Base-by-base conservation (phyloP, 1,140 invertebrate genomes). In the Parapsyche elsis region DNA sequence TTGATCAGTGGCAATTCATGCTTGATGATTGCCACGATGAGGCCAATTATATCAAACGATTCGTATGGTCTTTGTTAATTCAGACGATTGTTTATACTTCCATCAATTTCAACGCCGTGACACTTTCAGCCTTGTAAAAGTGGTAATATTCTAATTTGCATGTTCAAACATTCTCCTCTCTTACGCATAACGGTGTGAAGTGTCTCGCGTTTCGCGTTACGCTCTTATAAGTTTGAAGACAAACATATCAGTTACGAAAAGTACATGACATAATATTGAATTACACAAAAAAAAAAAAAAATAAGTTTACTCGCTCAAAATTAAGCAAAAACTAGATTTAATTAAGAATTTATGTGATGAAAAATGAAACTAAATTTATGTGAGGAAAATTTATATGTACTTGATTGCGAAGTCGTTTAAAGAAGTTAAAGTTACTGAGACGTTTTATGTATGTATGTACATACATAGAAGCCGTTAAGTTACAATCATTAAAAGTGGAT, bases 1-100 rank as follows among this genome's bases (percentile, higher is more conserved):
- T 4, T 38, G 30, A 38, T 38, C 30, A 38, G 30, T 38, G 30
- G 30, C 30, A 38, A 38, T 38, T 38, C 30, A 38, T 4, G 30
- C 30, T 38, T 38, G 30, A 38, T 38, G 30, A 38, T 38, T 38
- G 30, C 30, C n/a, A 61, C 14, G 16, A 21, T 61, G 57, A 61
- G 21, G 21, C 57, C 57, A 61, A 61, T 61, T 61, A 61, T n/a
- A 61, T 9, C 57, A 61, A 38, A 61, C 57, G 57, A 61, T 19
- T 19, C 57, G 21, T 19, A 21, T 61, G 57, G n/a, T 16, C 57
- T 61, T 61, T 61, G 57, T 61, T 21, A 61, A 61, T 21, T 61
- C n/a, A 61, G 19, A 61, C 57, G 16, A 19, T 19, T 61, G 57
- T 61, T 61, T 16, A 61, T 16, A 61, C 9, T 21, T 38, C 19